A percentile compares a stretch with the other conserved stretches of the same genome.
Evolutionary conservation across 2,797 vertebrate species (phyloP).

Genomic region (Sebastes steindachneri): DNA sequence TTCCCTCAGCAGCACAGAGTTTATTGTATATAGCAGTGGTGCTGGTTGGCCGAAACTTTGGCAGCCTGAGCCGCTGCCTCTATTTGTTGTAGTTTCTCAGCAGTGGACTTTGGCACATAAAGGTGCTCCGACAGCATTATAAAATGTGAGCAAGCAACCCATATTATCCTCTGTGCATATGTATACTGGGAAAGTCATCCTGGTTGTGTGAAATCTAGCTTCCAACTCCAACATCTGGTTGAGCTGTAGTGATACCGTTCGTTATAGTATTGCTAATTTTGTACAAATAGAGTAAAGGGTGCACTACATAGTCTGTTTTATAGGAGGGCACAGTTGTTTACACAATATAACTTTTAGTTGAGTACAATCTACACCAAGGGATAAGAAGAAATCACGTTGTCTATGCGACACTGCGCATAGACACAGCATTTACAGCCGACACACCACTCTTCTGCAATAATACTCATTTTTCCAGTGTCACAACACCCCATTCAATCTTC

Average conservation of each 20-base stretch:
- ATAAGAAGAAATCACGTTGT: background rate
- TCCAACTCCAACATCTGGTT: background rate
- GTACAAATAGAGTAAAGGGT: background rate
- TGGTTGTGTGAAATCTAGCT: background rate
- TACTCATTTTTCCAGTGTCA: slow-evolving; percentile 64
- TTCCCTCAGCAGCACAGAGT: slow-evolving; percentile 14
- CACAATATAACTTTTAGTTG: background rate
- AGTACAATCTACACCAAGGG: background rate
- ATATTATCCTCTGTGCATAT: background rate
- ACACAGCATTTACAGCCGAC: slow-evolving; percentile 4
- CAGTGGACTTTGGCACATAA: slow-evolving; percentile 7
- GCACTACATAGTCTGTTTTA: background rate
- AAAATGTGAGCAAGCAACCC: background rate
- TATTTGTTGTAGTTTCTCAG: slow-evolving; percentile 22
- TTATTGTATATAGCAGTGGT: slow-evolving; percentile 14
- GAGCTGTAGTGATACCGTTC: background rate
- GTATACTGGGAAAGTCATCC: background rate
- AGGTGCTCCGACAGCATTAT: slow-evolving; percentile 4
- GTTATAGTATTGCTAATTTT: background rate
- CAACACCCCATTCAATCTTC: slow-evolving; percentile 73
- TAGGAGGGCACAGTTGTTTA: background rate
- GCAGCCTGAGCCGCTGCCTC: slow-evolving; percentile 1
- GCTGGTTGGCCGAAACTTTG: slow-evolving; percentile 2
- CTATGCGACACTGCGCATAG: background rate
- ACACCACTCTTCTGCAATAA: slow-evolving; percentile 39